phyloP scores from a whole-genome alignment of 2,113 vertebrate genomes.

The Microtus montanus region DNA sequence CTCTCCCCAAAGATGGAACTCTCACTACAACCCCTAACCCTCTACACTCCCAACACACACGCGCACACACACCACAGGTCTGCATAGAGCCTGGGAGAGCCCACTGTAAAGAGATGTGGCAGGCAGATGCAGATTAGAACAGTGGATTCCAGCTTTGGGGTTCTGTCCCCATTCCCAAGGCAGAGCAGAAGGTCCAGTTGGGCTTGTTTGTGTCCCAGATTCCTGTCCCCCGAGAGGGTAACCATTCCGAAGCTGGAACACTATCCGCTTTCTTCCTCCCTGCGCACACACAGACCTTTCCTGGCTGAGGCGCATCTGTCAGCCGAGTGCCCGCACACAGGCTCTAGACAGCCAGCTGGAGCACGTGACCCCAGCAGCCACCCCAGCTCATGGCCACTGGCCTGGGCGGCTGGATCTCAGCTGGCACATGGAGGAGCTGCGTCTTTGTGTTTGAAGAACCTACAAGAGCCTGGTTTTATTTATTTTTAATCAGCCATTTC shows the following conservation, averaged over 20 bases:
- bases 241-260: too few species aligned
- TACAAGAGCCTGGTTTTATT: constrained; percentile 80
- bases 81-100: neutral
- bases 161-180: neutral
- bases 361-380: neutral
- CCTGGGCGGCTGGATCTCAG: neutral
- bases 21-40: too few species aligned
- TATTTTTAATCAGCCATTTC: constrained; percentile 84
- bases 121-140: too few species aligned
- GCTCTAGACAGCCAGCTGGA: constrained; percentile 61
- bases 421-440: constrained; percentile 62
- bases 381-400: constrained; percentile 55
- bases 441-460: constrained; percentile 38
- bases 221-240: neutral
- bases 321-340: constrained; percentile 71
- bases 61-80: neutral
- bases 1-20: neutral
- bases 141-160: neutral
- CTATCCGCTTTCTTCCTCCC: neutral
- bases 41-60: neutral
- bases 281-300: constrained; percentile 56
- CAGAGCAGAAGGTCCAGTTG: neutral
- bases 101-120: neutral
- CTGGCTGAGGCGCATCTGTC: constrained; percentile 77
- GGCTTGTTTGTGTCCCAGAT: neutral